Percentiles rank a stretch among this genome's conserved stretches.
phyloP scores from a whole-genome alignment of 2,113 vertebrate genomes.

The Prunella fulvescens region DNA sequence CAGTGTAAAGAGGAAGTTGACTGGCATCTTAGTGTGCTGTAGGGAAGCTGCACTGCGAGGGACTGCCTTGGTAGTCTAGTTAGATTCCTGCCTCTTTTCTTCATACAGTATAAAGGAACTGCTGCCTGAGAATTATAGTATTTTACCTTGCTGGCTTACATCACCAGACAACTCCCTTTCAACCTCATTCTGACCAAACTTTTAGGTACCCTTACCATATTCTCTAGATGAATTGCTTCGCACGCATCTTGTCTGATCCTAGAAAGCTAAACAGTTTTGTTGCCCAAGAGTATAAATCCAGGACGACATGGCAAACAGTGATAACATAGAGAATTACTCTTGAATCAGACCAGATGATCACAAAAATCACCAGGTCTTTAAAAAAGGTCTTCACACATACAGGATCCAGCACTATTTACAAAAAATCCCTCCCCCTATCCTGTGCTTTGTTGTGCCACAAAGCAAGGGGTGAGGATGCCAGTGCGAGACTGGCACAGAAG shows the following conservation, averaged over 20 bases:
- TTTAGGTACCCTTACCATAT: neutral
- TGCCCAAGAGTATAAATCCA: neutral
- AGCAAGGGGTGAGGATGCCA: neutral
- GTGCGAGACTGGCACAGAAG: neutral
- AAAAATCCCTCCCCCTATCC: neutral
- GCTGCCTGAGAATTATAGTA: neutral
- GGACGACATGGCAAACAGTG: neutral
- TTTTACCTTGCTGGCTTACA: neutral
- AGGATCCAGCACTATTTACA: neutral
- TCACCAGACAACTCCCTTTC: neutral
- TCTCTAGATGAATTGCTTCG: neutral
- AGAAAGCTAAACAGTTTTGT: neutral
- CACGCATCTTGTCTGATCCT: neutral
- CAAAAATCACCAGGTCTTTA: neutral
- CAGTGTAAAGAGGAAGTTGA: neutral
- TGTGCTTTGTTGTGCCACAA: neutral
- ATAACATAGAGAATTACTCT: neutral
- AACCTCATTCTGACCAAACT: neutral
- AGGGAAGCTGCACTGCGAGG: neutral
- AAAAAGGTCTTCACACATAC: neutral
- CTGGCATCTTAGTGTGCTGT: neutral
- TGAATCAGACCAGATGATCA: neutral
- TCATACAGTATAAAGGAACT: neutral
- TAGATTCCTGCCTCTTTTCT: neutral
- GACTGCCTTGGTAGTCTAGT: neutral